Conservation (phyloP, 2,113 vertebrate genomes). For the rabbit (Oryctolagus cuniculus) region mOryCun1.1 NC_091435.1:67914501-67915000, state of each 20-base stretch:
- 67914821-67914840: neutral
- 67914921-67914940: conserved; percentile 67
- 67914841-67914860: conserved; percentile 16
- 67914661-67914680: conserved; percentile 76
- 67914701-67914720: conserved; percentile 49
- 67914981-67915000: conserved; percentile 17
- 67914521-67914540: neutral
- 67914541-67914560: neutral
- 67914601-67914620: conserved; percentile 55
- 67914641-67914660: conserved; percentile 79
- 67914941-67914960: conserved; percentile 63
- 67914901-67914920: conserved; percentile 36
- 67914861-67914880: conserved; percentile 45
- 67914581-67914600: conserved; percentile 56
- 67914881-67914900: conserved; percentile 51
- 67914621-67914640: conserved; percentile 72
- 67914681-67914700: conserved; percentile 69
- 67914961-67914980: conserved; percentile 35
- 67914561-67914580: conserved; percentile 57
- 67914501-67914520: neutral
- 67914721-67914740: neutral
- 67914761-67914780: conserved; percentile 10
- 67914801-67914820: conserved; percentile 25
- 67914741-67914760: neutral
- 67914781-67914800: neutral